phyloP scores from a whole-genome alignment of 2,888 invertebrate genomes.

The Tetrapedia diversipes region DNA sequence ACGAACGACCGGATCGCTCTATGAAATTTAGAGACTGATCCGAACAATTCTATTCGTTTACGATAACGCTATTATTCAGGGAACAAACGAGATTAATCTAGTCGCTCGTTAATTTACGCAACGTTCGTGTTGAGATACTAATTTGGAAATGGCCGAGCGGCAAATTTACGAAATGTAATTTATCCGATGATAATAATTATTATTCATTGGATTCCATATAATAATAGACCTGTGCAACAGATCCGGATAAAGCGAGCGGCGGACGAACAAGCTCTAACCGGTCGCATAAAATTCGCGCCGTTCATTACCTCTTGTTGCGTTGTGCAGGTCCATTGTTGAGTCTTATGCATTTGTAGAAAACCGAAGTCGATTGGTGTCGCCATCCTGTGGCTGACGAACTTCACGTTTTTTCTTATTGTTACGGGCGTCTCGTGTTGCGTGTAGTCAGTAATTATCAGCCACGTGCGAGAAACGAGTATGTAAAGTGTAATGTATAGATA shows the following conservation, averaged over 20 bases:
- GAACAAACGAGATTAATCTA: conserved; percentile 8
- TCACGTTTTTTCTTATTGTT: no score
- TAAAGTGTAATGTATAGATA: no score
- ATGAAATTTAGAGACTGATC: conserved; percentile 4
- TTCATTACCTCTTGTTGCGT: no score
- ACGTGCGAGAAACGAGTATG: no score
- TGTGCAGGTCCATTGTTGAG: no score
- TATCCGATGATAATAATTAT: background rate
- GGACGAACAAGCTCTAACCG: no score
- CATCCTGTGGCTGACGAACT: no score
- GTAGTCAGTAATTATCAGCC: no score
- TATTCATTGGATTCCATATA: background rate
- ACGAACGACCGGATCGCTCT: background rate
- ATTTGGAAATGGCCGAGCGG: background rate
- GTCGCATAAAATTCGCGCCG: background rate
- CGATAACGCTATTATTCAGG: background rate
- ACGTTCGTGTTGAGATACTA: background rate
- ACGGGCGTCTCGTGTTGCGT: no score
- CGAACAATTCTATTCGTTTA: conserved; percentile 3
- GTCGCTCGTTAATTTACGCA: conserved; percentile 11
- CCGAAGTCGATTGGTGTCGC: no score
- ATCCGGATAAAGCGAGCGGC: background rate
- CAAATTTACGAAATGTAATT: background rate
- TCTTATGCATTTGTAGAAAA: no score
- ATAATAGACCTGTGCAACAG: background rate